Conservation (phyloP, 2,113 vertebrate genomes). For the Harpagus bidentatus region DNA sequence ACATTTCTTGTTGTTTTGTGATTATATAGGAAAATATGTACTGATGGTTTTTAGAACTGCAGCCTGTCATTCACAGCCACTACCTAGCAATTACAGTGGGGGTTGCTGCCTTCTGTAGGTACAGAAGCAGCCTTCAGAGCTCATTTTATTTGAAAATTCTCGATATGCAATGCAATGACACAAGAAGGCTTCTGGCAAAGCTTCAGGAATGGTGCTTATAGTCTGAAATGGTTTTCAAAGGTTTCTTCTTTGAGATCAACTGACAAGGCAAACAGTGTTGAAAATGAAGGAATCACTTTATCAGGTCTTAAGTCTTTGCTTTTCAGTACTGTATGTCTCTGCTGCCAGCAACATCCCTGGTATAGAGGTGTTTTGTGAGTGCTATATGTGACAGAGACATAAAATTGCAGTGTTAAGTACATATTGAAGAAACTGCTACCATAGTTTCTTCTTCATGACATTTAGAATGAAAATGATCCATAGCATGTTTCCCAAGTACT, state of each 20-base stretch:
- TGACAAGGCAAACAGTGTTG: neutral
- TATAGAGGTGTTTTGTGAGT: neutral
- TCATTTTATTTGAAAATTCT: neutral
- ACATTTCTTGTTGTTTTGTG: neutral
- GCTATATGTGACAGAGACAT: neutral
- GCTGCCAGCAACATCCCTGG: neutral
- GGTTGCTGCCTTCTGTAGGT: neutral
- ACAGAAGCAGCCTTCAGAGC: neutral
- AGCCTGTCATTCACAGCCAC: neutral
- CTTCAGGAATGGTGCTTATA: neutral
- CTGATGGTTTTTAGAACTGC: neutral
- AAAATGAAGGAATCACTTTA: neutral
- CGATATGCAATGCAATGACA: neutral
- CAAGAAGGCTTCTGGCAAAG: constrained; percentile 3
- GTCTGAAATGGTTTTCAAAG: neutral
- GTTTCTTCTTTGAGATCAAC: neutral
- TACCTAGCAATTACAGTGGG: neutral
- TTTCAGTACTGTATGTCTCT: neutral
- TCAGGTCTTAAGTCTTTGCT: neutral
- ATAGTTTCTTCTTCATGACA: neutral
- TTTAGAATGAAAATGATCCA: neutral
- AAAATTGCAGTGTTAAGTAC: neutral
- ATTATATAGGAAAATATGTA: neutral
- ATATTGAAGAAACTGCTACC: neutral
- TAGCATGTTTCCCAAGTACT: neutral